Evolutionary conservation across 2,888 invertebrate genomes (phyloP).

Genomic region (Ellobium chinense): DNA sequence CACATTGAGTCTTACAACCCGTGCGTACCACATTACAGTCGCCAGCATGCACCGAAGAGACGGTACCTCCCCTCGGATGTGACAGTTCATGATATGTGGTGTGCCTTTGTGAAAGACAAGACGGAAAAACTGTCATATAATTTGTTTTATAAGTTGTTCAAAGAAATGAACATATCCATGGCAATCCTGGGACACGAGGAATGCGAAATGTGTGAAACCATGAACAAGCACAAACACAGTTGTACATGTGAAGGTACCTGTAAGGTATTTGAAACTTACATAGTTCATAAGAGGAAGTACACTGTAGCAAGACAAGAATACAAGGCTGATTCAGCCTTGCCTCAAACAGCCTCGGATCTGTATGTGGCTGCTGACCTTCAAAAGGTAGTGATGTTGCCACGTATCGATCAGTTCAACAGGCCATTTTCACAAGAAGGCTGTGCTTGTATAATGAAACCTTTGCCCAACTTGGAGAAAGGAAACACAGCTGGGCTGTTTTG

Average conservation of each 20-base stretch:
- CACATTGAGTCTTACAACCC: neutral
- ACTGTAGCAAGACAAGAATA: neutral
- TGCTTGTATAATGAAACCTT: slow-evolving; percentile 18
- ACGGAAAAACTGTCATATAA: neutral
- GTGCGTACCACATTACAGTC: neutral
- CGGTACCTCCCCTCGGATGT: slow-evolving; percentile 15
- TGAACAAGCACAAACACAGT: neutral
- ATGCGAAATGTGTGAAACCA: slow-evolving; percentile 1
- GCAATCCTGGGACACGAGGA: neutral
- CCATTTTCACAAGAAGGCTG: slow-evolving; percentile 8
- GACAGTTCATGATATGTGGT: neutral
- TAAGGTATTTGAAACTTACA: neutral
- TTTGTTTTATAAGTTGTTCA: neutral
- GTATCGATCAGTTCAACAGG: neutral
- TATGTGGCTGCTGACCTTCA: slow-evolving; percentile 15
- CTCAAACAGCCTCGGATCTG: neutral
- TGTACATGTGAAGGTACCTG: neutral
- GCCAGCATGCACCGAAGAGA: neutral
- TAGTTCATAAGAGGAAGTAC: neutral
- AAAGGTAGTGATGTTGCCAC: slow-evolving; percentile 16
- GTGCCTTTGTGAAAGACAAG: neutral
- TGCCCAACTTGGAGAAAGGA: slow-evolving; percentile 2
- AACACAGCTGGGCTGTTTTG: neutral
- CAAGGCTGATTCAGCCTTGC: neutral
- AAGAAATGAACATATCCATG: slow-evolving; percentile 20